phyloP scores from a whole-genome alignment of 2,888 invertebrate species.

The Dynastes hyllus region DNA sequence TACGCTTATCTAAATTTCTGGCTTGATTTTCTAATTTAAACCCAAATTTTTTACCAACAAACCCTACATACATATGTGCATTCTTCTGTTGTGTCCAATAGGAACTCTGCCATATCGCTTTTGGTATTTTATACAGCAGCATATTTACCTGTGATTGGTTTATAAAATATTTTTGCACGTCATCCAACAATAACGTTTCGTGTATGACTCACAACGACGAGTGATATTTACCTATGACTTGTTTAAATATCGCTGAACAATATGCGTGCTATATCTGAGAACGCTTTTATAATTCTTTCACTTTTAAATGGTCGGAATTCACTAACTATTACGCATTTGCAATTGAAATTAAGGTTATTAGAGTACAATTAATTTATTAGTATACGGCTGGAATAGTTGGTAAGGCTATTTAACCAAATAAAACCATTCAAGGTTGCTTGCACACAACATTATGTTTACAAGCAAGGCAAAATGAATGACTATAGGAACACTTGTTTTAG shows the following conservation, averaged over 20 bases:
- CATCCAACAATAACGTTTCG: conserved; percentile 28
- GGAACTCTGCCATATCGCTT: neutral
- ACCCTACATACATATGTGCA: too few relatives aligned
- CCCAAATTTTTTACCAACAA: too few relatives aligned
- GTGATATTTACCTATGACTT: conserved; percentile 22
- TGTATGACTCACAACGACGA: conserved; percentile 15
- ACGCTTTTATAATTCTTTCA: neutral
- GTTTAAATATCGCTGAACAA: conserved; percentile 21
- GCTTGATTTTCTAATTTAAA: too few relatives aligned
- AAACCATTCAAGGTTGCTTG: conserved; percentile 12
- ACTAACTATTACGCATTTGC: conserved; percentile 18
- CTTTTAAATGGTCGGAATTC: neutral
- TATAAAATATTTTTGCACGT: conserved; percentile 32
- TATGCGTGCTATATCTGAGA: neutral
- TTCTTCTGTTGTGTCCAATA: neutral
- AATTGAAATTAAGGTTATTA: conserved; percentile 3
- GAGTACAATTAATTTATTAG: conserved; percentile 22
- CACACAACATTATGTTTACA: conserved; percentile 10
- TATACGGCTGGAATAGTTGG: neutral
- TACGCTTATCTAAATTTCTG: too few relatives aligned
- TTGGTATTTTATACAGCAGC: neutral
- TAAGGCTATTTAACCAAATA: conserved; percentile 28
- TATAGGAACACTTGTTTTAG: neutral
- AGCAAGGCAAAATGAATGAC: conserved; percentile 9
- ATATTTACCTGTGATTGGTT: conserved; percentile 30